These are phyloP conservation scores for Kryptopterus vitreolus DNA, from an alignment of 2,797 vertebrate species.

Conservation along the genomic window DNA sequence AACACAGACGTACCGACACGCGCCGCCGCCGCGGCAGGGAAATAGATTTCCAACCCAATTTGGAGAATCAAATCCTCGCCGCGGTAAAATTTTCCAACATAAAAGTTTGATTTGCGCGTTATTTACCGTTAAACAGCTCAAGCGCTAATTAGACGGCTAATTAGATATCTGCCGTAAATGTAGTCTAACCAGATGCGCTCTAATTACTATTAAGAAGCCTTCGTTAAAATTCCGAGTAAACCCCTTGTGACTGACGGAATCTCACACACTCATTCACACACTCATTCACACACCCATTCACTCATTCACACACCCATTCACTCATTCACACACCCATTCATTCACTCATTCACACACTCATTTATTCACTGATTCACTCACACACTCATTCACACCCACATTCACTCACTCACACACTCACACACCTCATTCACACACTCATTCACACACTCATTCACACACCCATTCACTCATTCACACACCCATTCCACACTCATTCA, in stretches of 20 bases:
- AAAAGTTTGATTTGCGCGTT: background rate
- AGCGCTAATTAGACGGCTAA: conserved; percentile 24
- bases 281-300: background rate
- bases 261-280: background rate
- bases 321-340: too few relatives aligned
- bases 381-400: too few relatives aligned
- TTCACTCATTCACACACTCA: too few relatives aligned
- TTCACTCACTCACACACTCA: too few relatives aligned
- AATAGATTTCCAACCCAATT: background rate
- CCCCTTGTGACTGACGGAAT: background rate
- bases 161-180: conserved; percentile 19
- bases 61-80: background rate
- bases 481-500: too few relatives aligned
- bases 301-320: too few relatives aligned
- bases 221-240: background rate
- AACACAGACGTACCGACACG: background rate
- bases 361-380: too few relatives aligned
- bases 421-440: too few relatives aligned
- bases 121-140: conserved; percentile 12
- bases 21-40: background rate
- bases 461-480: too few relatives aligned
- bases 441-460: too few relatives aligned
- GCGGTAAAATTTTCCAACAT: background rate
- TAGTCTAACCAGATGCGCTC: background rate
- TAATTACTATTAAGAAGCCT: conserved; percentile 24